These are phyloP conservation scores for Anagyrus pseudococci DNA, from an alignment of 2,888 invertebrate genomes.

Conservation along the genomic window DNA sequence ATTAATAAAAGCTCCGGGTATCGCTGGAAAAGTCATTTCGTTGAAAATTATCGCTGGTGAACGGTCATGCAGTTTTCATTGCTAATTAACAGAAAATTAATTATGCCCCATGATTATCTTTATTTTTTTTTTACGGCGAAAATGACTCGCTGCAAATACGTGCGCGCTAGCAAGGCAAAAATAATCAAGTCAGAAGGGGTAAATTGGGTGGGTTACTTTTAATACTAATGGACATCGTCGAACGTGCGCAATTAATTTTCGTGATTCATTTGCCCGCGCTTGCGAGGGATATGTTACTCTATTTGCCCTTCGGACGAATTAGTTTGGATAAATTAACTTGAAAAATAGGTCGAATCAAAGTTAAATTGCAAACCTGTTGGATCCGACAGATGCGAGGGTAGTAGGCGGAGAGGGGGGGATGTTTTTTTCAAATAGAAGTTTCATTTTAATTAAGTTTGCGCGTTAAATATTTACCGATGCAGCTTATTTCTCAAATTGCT, in stretches of 20 bases:
- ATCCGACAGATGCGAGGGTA: too few relatives aligned
- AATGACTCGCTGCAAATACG: neutral
- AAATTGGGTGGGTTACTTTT: conserved; percentile 4
- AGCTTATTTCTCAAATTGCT: too few relatives aligned
- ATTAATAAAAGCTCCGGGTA: too few relatives aligned
- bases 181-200: conserved; percentile 2
- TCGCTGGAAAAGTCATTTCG: too few relatives aligned
- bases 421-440: too few relatives aligned
- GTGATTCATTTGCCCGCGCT: neutral
- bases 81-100: conserved; percentile 18
- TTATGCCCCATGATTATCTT: neutral
- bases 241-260: neutral
- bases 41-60: neutral
- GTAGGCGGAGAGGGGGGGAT: too few relatives aligned
- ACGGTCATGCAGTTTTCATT: neutral
- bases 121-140: conserved; percentile 1
- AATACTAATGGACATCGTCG: conserved; percentile 12
- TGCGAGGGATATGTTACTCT: neutral
- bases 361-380: too few relatives aligned
- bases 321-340: too few relatives aligned
- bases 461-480: too few relatives aligned
- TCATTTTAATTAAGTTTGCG: too few relatives aligned
- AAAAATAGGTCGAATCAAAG: too few relatives aligned
- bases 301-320: too few relatives aligned
- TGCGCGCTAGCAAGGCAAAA: conserved; percentile 2